Percentiles rank a stretch among this genome's conserved stretches.
These are phyloP conservation scores for Apantesis nais DNA, from an alignment of 2,888 invertebrate species.

Conservation along the genomic window DNA sequence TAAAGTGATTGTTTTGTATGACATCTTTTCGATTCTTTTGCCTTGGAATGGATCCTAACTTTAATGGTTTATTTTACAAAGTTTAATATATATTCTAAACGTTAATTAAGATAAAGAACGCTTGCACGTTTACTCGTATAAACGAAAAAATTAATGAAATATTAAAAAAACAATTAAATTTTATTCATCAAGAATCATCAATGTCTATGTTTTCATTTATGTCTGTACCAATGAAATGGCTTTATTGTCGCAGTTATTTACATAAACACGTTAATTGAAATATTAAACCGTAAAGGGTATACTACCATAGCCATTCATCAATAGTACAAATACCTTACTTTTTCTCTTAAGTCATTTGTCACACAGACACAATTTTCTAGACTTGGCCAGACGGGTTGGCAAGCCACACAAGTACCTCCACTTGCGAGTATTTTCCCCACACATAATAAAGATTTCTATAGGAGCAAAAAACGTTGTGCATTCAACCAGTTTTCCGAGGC, in stretches of 20 bases:
- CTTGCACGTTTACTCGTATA: no score
- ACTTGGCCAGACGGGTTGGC: constrained; percentile 44
- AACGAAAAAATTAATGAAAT: no score
- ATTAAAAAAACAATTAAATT: no score
- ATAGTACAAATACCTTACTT: constrained; percentile 26
- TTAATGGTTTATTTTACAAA: no score
- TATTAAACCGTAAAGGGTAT: not conserved
- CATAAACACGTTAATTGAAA: not conserved
- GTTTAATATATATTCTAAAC: not conserved
- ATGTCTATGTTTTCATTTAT: no score
- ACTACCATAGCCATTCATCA: constrained; percentile 9
- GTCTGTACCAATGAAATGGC: not conserved
- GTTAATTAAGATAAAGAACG: no score
- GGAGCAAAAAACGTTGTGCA: constrained; percentile 54
- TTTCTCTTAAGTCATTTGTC: constrained; percentile 45
- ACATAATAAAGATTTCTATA: constrained; percentile 62
- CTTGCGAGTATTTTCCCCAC: constrained; percentile 59
- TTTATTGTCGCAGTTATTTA: not conserved
- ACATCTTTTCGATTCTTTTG: not conserved
- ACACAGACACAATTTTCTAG: constrained; percentile 44
- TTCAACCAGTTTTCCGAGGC: constrained; percentile 53
- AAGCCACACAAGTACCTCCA: constrained; percentile 40
- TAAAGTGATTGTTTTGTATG: not conserved
- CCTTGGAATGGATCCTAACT: not conserved
- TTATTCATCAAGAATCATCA: no score